Evolutionary conservation across 1,140 invertebrate genomes (phyloP).

Genomic region (Propsilocerus akamusi): DNA sequence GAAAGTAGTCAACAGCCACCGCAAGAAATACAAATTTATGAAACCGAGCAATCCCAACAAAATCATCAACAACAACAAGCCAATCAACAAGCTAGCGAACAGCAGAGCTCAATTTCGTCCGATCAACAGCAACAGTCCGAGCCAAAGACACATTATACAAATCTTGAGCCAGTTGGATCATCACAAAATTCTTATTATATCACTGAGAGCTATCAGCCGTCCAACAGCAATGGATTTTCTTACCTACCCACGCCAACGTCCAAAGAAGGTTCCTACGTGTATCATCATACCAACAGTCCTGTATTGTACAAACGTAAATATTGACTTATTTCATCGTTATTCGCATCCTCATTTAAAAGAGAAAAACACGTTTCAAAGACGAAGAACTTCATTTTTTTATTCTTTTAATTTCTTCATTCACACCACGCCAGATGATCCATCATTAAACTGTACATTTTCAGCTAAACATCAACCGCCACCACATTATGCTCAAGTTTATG

Average conservation of each 20-base stretch:
- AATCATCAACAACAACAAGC: no score
- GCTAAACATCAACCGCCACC: conserved; percentile 1
- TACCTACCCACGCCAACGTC: conserved; percentile 8
- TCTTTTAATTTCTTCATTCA: no score
- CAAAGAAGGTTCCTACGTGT: conserved; percentile 25
- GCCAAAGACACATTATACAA: conserved; percentile 23
- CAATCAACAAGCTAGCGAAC: neutral
- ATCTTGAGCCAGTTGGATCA: conserved; percentile 26
- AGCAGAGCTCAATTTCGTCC: neutral
- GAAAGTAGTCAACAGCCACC: neutral
- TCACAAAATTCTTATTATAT: conserved; percentile 7
- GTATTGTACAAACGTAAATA: conserved; percentile 32
- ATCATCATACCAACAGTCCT: conserved; percentile 25
- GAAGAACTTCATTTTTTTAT: no score
- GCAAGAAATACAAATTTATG: neutral
- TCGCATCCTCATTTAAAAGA: no score
- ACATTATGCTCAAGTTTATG: conserved; percentile 5
- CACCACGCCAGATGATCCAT: conserved; percentile 21
- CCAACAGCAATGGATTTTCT: conserved; percentile 8
- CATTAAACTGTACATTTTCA: conserved; percentile 1
- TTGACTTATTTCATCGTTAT: neutral
- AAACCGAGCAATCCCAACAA: neutral
- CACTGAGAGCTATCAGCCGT: conserved; percentile 11
- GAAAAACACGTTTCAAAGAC: no score
- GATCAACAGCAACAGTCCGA: conserved; percentile 13